Evolutionary conservation across 2,888 invertebrate species (phyloP), one percentile per base, ranked within the genome.

Genomic region (Ctenicera cuprea): DNA sequence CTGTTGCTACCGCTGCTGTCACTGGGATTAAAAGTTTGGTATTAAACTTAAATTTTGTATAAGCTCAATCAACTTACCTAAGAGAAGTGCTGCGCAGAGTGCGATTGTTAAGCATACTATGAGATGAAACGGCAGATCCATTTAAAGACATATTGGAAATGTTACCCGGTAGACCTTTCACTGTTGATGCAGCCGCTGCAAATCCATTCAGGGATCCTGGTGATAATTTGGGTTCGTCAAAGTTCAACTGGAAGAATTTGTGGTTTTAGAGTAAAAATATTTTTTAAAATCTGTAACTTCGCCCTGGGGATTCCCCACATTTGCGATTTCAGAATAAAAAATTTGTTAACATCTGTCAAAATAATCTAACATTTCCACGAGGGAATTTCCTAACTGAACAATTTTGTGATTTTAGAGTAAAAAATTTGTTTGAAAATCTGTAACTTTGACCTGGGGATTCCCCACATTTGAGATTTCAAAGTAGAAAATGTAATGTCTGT

Each of bases 1-100:
- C 90, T 90, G 74, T 87, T 87, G 74, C 85, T 86, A 30, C 86
- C 85, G 76, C 85, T 85, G 65, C 88, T 88, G 71, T 90, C 90
- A 82, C 90, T 90, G 37, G 16, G 59, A 48, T 61, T 75, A 65
- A 48, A 66, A 14, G n/a, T n/a, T n/a, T n/a, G n/a, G n/a, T n/a
- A n/a, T n/a, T n/a, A n/a, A n/a, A n/a, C n/a, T n/a, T n/a, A n/a
- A 48, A 18, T 41, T 48, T 3, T 0, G 1, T 43, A 43, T 43
- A 14, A 9, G 14, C 8, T 16, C n/a, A 33, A 7, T 14, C 33
- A 37, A 65, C 5, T 52, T 77, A 82, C 83, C 85, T 83, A 43
- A 83, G 75, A 3, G 86, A 85, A 64, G 83, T 80, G 70, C 85
- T 85, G 59, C 85, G 81, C 45, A 85, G 77, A 41, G 81, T 77